Conservation (phyloP, 2,113 vertebrate species). For the Penelope pileata region DNA sequence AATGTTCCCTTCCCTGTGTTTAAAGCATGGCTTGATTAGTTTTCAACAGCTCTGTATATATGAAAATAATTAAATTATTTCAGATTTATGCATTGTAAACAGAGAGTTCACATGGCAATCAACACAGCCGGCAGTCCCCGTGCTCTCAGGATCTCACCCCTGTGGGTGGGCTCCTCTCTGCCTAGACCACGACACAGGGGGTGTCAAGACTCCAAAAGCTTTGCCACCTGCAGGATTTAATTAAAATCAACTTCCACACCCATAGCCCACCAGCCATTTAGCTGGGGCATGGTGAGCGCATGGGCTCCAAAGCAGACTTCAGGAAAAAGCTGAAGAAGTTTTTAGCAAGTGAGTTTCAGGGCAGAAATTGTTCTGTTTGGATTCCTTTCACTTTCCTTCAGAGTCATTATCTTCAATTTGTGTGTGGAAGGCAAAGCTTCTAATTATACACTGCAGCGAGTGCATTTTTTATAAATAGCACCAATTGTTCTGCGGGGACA, state of each 20-base stretch:
- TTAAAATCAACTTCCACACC: neutral
- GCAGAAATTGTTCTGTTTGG: slow-evolving; percentile 26
- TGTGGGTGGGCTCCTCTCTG: neutral
- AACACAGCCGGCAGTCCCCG: neutral
- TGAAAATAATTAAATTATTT: neutral
- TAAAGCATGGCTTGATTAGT: neutral
- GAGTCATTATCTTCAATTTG: slow-evolving; percentile 41
- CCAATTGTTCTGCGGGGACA: slow-evolving; percentile 62
- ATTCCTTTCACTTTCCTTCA: slow-evolving; percentile 38
- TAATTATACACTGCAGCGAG: slow-evolving; percentile 53
- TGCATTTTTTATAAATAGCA: slow-evolving; percentile 68
- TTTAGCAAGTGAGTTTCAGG: slow-evolving; percentile 3
- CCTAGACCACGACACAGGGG: neutral
- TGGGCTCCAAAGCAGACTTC: neutral
- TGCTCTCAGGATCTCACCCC: neutral
- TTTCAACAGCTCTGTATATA: neutral
- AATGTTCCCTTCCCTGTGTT: neutral
- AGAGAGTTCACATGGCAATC: neutral
- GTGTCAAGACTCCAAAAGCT: neutral
- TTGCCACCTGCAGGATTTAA: slow-evolving; percentile 24
- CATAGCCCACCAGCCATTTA: neutral
- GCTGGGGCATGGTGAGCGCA: neutral
- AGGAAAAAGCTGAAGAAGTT: neutral
- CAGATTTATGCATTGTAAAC: neutral
- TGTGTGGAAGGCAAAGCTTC: slow-evolving; percentile 49